A percentile compares a stretch with the other conserved stretches of the same genome.
Evolutionary conservation across 2,888 invertebrate genomes (phyloP).

Genomic region (Heteromyza rotundicornis): DNA sequence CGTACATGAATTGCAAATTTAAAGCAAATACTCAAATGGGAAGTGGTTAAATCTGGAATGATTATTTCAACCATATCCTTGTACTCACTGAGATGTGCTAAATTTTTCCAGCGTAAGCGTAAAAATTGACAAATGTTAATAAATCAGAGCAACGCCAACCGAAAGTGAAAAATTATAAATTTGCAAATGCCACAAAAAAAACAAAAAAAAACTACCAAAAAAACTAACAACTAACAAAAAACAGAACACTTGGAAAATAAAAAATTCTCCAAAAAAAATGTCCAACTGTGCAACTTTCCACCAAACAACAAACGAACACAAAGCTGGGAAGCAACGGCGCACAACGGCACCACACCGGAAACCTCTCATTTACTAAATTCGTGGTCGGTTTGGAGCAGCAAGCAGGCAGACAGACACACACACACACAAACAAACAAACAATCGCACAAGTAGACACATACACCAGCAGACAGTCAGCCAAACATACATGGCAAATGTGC

Average conservation of each 20-base stretch:
- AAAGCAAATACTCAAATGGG: too few species aligned
- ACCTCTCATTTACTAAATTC: conserved; percentile 57
- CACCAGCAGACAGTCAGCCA: background rate
- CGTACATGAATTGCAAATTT: too few species aligned
- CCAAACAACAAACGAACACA: conserved; percentile 30
- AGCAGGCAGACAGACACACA: background rate
- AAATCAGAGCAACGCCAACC: conserved; percentile 30
- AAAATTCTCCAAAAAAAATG: conserved; percentile 6
- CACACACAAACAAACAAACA: background rate
- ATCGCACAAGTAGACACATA: background rate
- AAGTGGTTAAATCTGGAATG: too few species aligned
- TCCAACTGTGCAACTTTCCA: background rate
- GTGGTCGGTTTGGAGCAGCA: conserved; percentile 43
- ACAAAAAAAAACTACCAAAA: conserved; percentile 1
- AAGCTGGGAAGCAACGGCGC: conserved; percentile 15
- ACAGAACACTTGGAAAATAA: too few species aligned
- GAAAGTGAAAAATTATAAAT: conserved; percentile 1
- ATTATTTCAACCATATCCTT: too few species aligned
- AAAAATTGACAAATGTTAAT: conserved; percentile 46
- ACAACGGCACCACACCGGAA: conserved; percentile 47
- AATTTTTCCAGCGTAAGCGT: too few species aligned
- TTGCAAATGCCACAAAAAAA: background rate
- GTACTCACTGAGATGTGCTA: too few species aligned
- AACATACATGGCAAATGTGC: too few species aligned
- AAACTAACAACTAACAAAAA: background rate